phyloP scores from a whole-genome alignment of 2,888 invertebrate species.

The Drosophila tanythrix region DNA sequence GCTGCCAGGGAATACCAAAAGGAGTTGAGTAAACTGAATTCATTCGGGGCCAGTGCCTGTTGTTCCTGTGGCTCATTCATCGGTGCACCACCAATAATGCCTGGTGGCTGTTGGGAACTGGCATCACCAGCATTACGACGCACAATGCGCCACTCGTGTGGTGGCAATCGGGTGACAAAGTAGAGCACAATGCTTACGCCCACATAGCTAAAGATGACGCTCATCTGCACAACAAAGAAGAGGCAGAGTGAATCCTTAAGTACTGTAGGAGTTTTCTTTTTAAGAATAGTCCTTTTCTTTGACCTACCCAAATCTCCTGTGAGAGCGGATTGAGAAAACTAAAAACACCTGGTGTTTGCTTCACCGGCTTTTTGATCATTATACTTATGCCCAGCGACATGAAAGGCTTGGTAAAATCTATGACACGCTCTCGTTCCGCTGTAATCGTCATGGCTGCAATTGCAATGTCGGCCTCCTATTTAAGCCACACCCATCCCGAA shows the following conservation, averaged over 20 bases:
- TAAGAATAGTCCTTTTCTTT: neutral
- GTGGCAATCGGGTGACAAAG: constrained; percentile 97
- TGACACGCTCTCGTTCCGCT: constrained; percentile 95
- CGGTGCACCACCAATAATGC: constrained; percentile 79
- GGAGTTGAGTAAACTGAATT: constrained; percentile 97
- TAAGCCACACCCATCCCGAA: constrained; percentile 11
- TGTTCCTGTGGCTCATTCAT: constrained; percentile 30
- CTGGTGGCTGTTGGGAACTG: constrained; percentile 77
- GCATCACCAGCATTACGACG: constrained; percentile 64
- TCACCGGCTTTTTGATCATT: constrained; percentile 96
- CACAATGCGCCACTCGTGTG: constrained; percentile 97
- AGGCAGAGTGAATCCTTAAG: constrained; percentile 1
- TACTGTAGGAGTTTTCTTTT: neutral
- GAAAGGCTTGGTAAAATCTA: constrained; percentile 99
- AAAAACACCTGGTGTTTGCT: constrained; percentile 97
- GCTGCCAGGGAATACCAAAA: constrained; percentile 99
- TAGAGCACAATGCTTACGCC: constrained; percentile 99
- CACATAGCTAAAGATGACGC: constrained; percentile 95
- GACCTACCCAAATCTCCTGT: constrained; percentile 97
- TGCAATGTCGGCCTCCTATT: constrained; percentile 97
- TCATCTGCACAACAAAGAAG: constrained; percentile 85
- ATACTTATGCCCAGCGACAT: constrained; percentile 98
- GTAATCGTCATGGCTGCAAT: constrained; percentile 98
- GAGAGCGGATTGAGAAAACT: constrained; percentile 98
- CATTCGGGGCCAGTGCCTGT: constrained; percentile 86